Conservation (phyloP, 2,113 vertebrate genomes). For the Bubo scandiacus region DNA sequence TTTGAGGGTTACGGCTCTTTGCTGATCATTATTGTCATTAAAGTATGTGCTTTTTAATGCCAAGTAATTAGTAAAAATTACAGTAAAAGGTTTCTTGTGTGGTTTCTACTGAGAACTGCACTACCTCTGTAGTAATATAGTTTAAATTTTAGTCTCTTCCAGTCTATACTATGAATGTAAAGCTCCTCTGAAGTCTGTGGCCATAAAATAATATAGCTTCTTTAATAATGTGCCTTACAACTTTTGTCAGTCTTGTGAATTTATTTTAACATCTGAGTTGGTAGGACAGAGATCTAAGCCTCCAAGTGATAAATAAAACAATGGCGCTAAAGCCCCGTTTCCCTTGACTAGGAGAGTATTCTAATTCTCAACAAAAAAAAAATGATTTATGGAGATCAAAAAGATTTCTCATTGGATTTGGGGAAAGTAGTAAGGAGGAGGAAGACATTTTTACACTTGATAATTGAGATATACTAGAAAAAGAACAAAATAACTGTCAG, state of each 20-base stretch:
- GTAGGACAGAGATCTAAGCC: not conserved
- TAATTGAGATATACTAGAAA: not conserved
- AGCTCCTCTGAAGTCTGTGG: not conserved
- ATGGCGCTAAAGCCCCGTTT: not conserved
- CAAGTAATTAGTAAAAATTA: slow-evolving; percentile 15
- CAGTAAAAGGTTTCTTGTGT: not conserved
- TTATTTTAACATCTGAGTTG: not conserved
- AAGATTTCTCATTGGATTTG: not conserved
- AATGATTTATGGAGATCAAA: not conserved
- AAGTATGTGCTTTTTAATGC: slow-evolving; percentile 17
- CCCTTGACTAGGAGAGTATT: not conserved
- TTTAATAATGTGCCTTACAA: not conserved
- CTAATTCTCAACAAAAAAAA: not conserved
- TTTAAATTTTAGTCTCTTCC: not conserved
- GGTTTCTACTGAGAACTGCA: not conserved
- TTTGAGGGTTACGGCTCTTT: not conserved
- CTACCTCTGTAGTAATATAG: not conserved
- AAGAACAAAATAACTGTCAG: slow-evolving; percentile 1
- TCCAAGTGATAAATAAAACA: slow-evolving; percentile 4
- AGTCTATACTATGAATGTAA: not conserved
- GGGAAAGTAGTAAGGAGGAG: not conserved
- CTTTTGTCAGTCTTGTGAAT: not conserved
- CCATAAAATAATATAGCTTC: not conserved
- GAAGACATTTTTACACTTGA: not conserved
- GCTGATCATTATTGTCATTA: not conserved